Evolutionary conservation across 1,140 invertebrate genomes (phyloP), one percentile per base, ranked within the genome.

Genomic region (Trachymyrmex cornetzi): DNA sequence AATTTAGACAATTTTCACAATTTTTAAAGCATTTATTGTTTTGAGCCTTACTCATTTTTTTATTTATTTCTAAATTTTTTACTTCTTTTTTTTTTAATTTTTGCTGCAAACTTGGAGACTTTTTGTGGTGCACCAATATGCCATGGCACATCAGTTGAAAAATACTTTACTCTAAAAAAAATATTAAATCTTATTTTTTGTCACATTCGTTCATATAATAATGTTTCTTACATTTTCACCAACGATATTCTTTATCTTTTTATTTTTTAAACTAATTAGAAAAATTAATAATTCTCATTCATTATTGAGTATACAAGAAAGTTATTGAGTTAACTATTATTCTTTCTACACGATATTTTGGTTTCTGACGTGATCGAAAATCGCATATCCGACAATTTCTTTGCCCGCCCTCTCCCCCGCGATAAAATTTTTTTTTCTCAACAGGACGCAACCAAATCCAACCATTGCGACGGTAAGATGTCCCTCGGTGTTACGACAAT

Each of bases 401-500:
- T 57, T 27, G 16, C 22, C 55, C 69, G 34, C 6, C 5, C 77
- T 59, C 34, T 27, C 5, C 14, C n/a, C 38, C 67, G 38, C 69
- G 57, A 84, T 84, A 61, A 75, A 55, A 74, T 50, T 75, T 61
- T 55, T 44, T 87, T 89, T 63, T 44, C 72, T 77, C 53, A 77
- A n/a, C 53, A 69, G 74, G 22, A 44, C 64, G 82, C 72, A 80
- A 87, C 77, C 87, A 87, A 90, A 90, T 91, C 90, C 89, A 79
- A 90, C 90, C 89, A 82, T 48, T 44, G 81, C 85, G 89, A 92
- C 89, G 92, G 91, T 94, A 94, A 94, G 94, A 93, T 95, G 93
- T 94, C 94, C 93, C 94, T 92, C 72, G 93, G 91, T 89, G 92
- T 94, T 93, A 93, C 92, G 90, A 93, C 94, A 95, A 95, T 95